A percentile compares a stretch with the other conserved stretches of the same genome.
phyloP scores from a whole-genome alignment of 2,113 vertebrate genomes.

The Coturnix japonica region DNA sequence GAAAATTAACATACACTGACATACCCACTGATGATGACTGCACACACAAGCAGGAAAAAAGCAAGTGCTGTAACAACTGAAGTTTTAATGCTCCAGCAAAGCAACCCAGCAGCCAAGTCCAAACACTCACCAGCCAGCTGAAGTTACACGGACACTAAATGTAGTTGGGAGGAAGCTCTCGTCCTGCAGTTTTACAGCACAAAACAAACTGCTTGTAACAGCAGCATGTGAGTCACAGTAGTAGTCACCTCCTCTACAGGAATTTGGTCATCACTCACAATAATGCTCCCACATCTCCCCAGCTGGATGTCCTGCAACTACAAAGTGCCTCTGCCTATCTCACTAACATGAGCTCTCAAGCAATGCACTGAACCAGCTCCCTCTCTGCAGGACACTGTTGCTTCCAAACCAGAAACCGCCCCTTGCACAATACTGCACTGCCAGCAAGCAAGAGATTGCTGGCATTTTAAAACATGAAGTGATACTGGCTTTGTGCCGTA shows the following conservation, averaged over 20 bases:
- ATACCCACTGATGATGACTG: rapidly evolving
- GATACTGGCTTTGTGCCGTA: not conserved
- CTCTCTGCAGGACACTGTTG: not conserved
- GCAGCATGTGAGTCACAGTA: conserved; percentile 5
- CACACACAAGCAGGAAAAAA: not conserved
- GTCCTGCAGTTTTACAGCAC: not conserved
- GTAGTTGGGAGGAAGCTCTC: rapidly evolving
- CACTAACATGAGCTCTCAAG: not conserved
- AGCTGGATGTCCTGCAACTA: not conserved
- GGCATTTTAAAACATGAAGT: not conserved
- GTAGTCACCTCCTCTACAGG: not conserved
- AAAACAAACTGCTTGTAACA: not conserved
- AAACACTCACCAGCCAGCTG: rapidly evolving
- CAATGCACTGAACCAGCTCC: not conserved
- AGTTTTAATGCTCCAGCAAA: not conserved
- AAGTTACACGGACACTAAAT: rapidly evolving
- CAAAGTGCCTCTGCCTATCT: not conserved
- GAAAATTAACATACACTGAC: not conserved
- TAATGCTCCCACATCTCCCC: not conserved
- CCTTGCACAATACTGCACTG: not conserved
- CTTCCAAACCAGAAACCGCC: not conserved
- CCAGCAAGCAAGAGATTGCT: not conserved
- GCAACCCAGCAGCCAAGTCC: not conserved
- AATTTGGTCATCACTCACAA: not conserved
- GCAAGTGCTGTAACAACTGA: not conserved